phyloP scores from a whole-genome alignment of 2,888 invertebrate genomes.

The Sphaeridia pumilis region DNA sequence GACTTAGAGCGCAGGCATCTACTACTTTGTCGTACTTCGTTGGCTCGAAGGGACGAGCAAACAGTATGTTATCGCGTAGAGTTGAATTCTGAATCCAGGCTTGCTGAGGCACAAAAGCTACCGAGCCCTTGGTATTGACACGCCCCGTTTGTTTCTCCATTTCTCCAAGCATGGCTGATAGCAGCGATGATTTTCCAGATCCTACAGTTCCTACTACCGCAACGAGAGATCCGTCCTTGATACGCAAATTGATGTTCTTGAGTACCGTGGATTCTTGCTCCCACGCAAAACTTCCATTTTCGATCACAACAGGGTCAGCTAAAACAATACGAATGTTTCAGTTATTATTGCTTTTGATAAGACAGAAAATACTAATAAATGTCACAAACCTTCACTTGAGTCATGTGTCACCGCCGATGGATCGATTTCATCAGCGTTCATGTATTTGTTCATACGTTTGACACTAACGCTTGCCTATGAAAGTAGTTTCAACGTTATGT shows the following conservation, averaged over 20 bases:
- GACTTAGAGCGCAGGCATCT: constrained; percentile 42
- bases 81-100: constrained; percentile 48
- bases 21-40: constrained; percentile 38
- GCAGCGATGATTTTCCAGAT: constrained; percentile 43
- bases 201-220: constrained; percentile 44
- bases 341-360: too few species aligned
- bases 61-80: constrained; percentile 45
- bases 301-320: constrained; percentile 41
- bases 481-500: too few species aligned
- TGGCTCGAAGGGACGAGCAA: constrained; percentile 40
- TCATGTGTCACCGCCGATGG: constrained; percentile 38
- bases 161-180: constrained; percentile 44
- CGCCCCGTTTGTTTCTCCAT: constrained; percentile 40
- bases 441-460: constrained; percentile 43
- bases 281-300: constrained; percentile 47
- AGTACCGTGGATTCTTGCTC: constrained; percentile 35
- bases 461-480: constrained; percentile 43
- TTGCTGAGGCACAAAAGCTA: constrained; percentile 48
- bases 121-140: constrained; percentile 39
- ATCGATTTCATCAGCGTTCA: constrained; percentile 45
- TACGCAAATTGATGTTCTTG: constrained; percentile 38
- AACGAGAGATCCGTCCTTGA: constrained; percentile 32
- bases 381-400: constrained; percentile 31
- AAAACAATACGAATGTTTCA: too few species aligned
- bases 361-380: not conserved